Base-by-base conservation (phyloP, 2,888 invertebrate genomes). In the Caenorhabditis parvicauda region DNA sequence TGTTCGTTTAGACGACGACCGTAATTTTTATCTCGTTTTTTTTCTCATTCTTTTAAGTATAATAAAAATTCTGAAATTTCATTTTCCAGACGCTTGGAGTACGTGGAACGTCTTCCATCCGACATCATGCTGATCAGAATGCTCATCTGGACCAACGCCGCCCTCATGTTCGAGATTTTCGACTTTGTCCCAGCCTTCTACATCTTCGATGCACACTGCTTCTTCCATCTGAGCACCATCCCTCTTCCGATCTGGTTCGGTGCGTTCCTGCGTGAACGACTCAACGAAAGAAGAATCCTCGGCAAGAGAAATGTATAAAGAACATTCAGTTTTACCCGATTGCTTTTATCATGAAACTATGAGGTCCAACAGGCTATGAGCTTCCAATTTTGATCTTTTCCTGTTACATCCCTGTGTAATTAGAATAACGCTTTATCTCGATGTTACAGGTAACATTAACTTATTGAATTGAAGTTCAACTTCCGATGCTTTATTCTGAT, bases 141-240 rank as follows among this genome's bases (percentile, higher is more conserved):
- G 6, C 21, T 75, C 14, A 14, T 68, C 6, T 66, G 71, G 57
- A 56, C 60, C 3, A 64, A 70, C 27, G 48, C 64, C 3, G 49
- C 63, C 9, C 53, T 64, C 6, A 54, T 59, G 0, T 61, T 74
- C 24, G 76, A 74, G 50, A 28, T 76, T n/a, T 44, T 74, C 37
- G 76, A 76, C 39, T 76, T 76, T 43, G 25, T 59, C 12, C 76
- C 76, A 7, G 42, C 75, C n/a, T 64, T 65, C 35, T 74, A 72
- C 70, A 55, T 61, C 7, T 47, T 77, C 45, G 77, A 77, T 47
- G 71, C 76, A 2, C 77, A 76, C 49, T 59, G 75, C 1, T 55
- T 76, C 2, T 76, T 76, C 51, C 76, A 76, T 51, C 39, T 76
- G 19, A 62, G 62, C 3, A 76, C 76, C 9, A 50, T 74, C 7